Percentiles rank a stretch among this genome's conserved stretches.
Evolutionary conservation across 1,140 invertebrate species (phyloP).

Genomic region (Akabosia matsudoensis): DNA sequence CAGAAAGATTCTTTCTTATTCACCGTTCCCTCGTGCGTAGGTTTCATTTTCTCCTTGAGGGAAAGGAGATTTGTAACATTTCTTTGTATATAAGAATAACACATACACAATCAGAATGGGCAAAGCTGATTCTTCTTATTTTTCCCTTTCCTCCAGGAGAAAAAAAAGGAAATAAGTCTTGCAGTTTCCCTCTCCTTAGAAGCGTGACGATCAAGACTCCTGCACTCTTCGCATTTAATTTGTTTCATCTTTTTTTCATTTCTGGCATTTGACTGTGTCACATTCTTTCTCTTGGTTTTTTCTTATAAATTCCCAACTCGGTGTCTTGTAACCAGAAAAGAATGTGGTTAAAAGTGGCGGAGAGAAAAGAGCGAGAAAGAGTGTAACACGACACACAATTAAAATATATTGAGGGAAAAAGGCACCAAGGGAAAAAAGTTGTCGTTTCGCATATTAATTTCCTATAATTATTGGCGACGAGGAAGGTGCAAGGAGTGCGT

Average conservation of each 20-base stretch:
- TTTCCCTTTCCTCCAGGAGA: neutral
- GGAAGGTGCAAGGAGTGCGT: conserved; percentile 50
- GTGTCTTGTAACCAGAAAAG: neutral
- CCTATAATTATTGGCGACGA: conserved; percentile 49
- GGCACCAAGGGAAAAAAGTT: conserved; percentile 37
- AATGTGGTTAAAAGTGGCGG: neutral
- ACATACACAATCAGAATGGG: neutral
- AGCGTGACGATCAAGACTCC: conserved; percentile 4
- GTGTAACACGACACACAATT: neutral
- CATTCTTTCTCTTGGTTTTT: neutral
- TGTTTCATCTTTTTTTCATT: neutral
- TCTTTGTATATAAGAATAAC: neutral
- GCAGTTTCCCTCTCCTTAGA: neutral
- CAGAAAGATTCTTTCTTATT: conserved; percentile 2
- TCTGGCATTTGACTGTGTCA: neutral
- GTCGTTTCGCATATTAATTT: conserved; percentile 49
- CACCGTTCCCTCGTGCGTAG: neutral
- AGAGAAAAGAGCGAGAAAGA: too few relatives aligned
- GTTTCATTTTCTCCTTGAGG: neutral
- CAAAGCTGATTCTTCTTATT: neutral
- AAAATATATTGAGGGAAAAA: conserved; percentile 2
- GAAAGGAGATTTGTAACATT: neutral
- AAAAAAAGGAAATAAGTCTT: neutral
- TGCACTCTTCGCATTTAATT: neutral
- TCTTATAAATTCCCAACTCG: neutral